Base-by-base conservation (phyloP, 2,797 vertebrate species). In the Setipinna tenuifilis region DNA sequence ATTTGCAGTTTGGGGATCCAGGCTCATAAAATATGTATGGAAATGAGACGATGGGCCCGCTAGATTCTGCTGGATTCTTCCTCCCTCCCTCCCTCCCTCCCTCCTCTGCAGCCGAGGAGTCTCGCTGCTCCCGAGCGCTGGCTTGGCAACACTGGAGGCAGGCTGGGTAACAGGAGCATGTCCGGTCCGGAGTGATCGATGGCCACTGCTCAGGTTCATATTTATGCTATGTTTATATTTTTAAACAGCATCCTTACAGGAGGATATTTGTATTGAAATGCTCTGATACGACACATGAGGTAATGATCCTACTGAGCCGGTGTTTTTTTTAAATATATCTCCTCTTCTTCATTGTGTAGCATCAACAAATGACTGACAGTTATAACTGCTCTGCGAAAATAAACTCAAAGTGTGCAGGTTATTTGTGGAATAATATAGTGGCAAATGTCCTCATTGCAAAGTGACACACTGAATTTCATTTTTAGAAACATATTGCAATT, bases 151-250 rank as follows among this genome's bases (percentile, higher is more conserved):
- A 35, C 31, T 41, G 31, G 68, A 41, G 17, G 68, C 71, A 10
- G 31, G 35, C 17, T 44, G 35, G 10, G 71, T 44, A 78, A 44
- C 19, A n/a, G 68, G 68, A 75, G 71, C 17, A 11, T 35, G 35
- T 78, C 71, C 71, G 19, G 71, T 78, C 50, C 50, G 71, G 17
- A 10, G 41, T 44, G 71, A 78, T 78, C 71, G 19, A 78, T 44
- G 71, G 6, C 71, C 35, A 41, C 31, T 17, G 31, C 16, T 35
- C 68, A 78, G 35, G 71, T 21, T 23, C 31, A 25, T 71, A 71
- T 31, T 71, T 78, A 44, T 78, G 71, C 31, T 21, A 41, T 78
- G 71, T 78, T 78, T 78, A 7, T 78, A 44, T 44, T 16, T 41
- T 31, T 41, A 78, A 78, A 78, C 71, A 78, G 35, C 71, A 41